A percentile compares a stretch with the other conserved stretches of the same genome.
Evolutionary conservation across 2,888 invertebrate species (phyloP).

Genomic region (Coremacera marginata): DNA sequence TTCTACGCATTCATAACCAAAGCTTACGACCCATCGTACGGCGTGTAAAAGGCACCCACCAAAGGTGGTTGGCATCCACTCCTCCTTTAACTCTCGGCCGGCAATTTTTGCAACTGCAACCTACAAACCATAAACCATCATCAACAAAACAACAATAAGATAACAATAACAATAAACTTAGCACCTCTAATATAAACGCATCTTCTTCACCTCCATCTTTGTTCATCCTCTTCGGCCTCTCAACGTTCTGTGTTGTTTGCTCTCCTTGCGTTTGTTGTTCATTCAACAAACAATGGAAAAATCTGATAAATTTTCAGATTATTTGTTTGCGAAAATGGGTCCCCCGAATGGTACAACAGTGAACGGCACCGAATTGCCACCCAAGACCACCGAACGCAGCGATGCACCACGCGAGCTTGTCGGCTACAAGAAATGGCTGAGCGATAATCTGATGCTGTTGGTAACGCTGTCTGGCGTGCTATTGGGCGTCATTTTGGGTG

Average conservation of each 20-base stretch:
- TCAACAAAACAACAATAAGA: conserved; percentile 9
- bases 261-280: conserved; percentile 23
- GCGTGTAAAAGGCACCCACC: no score
- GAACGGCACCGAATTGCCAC: conserved; percentile 70
- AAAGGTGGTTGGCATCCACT: background rate
- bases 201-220: background rate
- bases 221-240: background rate
- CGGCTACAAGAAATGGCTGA: conserved; percentile 77
- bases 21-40: no score
- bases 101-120: background rate
- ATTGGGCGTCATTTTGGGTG: conserved; percentile 81
- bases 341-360: conserved; percentile 72
- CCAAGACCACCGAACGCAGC: conserved; percentile 74
- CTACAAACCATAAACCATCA: background rate
- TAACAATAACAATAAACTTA: conserved; percentile 4
- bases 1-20: no score
- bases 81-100: background rate
- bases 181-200: background rate
- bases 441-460: conserved; percentile 82
- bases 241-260: conserved; percentile 3
- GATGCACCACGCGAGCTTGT: conserved; percentile 77
- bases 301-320: conserved; percentile 81
- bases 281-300: conserved; percentile 72
- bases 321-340: conserved; percentile 85
- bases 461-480: conserved; percentile 85